Evolutionary conservation across 2,797 vertebrate species (phyloP), one percentile per base, ranked within the genome.

Genomic region (Scarus forsteni): DNA sequence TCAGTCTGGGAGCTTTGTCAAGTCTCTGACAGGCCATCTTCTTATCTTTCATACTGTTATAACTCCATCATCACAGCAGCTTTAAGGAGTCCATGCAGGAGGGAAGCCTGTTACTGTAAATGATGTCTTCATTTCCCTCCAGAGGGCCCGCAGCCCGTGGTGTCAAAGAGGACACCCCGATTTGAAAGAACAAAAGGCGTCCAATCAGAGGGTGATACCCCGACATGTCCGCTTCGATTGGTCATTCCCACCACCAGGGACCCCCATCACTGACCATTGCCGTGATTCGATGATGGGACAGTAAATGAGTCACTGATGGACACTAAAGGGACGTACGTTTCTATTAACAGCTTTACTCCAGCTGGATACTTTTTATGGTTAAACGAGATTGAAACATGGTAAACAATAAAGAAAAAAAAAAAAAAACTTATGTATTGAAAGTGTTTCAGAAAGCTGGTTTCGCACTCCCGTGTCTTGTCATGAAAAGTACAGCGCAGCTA

Each of bases 171-270:
- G 71, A 84, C 83, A 84, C 80, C 83, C 72, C 75, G 44, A 71
- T 90, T 92, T 85, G 81, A 92, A 92, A 90, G 76, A 89, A 90
- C 89, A 92, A 90, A 39, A 86, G 79, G 79, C 79, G 40, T 11
- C 88, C 90, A 91, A 90, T 91, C 84, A 79, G 87, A 38, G 79
- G 73, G 68, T 36, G 73, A 72, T 27, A 60, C 54, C 44, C 73
- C 50, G 64, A 57, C 66, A 70, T 77, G 46, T 18, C 63, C 40
- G 19, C 53, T 82, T 82, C 79, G 69, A n/a, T 84, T 80, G 53
- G 84, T 59, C 87, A 88, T 81, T 62, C 89, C 88, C 80, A 82
- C 75, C 3, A 10, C 34, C 49, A 13, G 12, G 4, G 50, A 34
- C 11, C 50, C 27, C 19, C 13, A 42, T 46, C 19, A 0, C 0